phyloP scores from a whole-genome alignment of 1,140 invertebrate genomes.

The Bombus ignitus region DNA sequence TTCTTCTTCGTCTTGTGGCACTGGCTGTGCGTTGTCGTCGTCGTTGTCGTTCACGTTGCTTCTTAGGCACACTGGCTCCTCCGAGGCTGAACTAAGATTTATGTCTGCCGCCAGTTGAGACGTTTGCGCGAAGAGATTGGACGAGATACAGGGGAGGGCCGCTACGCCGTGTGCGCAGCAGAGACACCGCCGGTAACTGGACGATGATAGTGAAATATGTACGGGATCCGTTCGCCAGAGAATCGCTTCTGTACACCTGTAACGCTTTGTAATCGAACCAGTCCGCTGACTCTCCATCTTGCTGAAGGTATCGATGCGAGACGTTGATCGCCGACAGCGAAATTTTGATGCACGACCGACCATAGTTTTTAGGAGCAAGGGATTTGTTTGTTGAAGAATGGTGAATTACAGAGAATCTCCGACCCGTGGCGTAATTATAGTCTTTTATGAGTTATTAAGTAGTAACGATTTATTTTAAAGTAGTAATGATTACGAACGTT shows the following conservation, averaged over 20 bases:
- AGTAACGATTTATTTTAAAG: no score
- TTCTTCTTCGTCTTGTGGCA: slow-evolving; percentile 16
- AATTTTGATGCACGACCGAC: slow-evolving; percentile 23
- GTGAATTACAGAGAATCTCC: not conserved
- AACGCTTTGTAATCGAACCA: slow-evolving; percentile 53
- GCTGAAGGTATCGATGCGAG: slow-evolving; percentile 20
- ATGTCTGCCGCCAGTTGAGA: slow-evolving; percentile 81
- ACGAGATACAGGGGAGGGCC: slow-evolving; percentile 73
- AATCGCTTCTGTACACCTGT: slow-evolving; percentile 51
- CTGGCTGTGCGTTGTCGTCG: slow-evolving; percentile 22
- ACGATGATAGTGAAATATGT: slow-evolving; percentile 67
- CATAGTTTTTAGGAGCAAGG: not conserved
- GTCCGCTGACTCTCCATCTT: slow-evolving; percentile 15
- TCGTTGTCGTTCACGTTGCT: slow-evolving; percentile 35
- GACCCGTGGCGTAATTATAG: not conserved
- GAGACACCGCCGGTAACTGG: slow-evolving; percentile 50
- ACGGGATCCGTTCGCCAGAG: slow-evolving; percentile 14
- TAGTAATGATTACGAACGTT: no score
- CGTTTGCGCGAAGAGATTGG: slow-evolving; percentile 81
- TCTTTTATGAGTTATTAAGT: no score
- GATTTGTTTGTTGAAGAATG: not conserved
- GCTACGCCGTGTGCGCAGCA: slow-evolving; percentile 45
- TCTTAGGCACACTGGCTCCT: slow-evolving; percentile 24
- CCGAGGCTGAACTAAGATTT: slow-evolving; percentile 75
- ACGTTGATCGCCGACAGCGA: slow-evolving; percentile 34